Conservation (phyloP, 2,888 invertebrate species). For the Drosophila kuntzei region DNA sequence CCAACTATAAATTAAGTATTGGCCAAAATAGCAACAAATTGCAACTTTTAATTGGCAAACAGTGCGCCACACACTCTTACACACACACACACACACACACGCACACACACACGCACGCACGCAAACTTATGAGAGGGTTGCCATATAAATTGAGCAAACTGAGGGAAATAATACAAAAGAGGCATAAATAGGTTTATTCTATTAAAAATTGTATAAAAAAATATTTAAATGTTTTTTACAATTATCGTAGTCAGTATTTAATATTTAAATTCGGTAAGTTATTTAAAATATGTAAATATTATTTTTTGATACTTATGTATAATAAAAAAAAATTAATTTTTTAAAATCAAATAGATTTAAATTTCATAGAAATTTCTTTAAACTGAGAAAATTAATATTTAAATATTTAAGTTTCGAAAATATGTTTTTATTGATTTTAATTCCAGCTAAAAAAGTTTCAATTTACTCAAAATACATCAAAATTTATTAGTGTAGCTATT, state of each 20-base stretch:
- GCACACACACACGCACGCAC: conserved; percentile 1
- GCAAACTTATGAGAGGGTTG: conserved; percentile 16
- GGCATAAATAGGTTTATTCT: no score
- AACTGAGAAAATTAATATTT: no score
- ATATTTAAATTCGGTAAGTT: no score
- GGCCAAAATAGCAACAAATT: conserved; percentile 69
- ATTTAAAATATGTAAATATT: no score
- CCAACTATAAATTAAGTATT: conserved; percentile 50
- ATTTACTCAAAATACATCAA: neutral
- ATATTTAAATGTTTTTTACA: no score
- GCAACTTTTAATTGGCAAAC: conserved; percentile 74
- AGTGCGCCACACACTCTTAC: conserved; percentile 13
- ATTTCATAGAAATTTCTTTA: no score
- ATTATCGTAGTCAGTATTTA: no score
- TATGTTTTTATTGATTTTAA: neutral
- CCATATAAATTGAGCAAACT: neutral
- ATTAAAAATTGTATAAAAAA: no score
- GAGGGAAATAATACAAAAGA: neutral
- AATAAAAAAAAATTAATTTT: no score
- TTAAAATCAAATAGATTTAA: no score
- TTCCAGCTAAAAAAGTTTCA: neutral
- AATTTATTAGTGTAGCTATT: neutral
- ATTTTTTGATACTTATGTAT: no score
- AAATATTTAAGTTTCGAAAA: no score
- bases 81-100: conserved; percentile 2